Evolutionary conservation across 2,888 invertebrate genomes (phyloP), one percentile per base, ranked within the genome.

Genomic region (Chloromyia formosa): DNA sequence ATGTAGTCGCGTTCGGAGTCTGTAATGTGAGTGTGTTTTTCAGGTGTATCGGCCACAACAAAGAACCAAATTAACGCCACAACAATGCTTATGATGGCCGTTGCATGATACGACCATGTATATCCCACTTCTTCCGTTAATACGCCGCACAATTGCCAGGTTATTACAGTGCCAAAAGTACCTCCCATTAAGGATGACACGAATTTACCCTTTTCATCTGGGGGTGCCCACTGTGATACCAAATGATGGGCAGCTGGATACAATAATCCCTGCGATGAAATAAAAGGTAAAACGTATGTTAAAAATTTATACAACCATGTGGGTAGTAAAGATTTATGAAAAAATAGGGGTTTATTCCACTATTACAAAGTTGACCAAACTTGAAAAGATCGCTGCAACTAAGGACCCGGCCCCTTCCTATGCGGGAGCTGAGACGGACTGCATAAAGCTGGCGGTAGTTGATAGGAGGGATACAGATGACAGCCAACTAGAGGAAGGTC

Each of bases 191-290:
- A 86, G 0, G 92, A 89, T 79, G 91, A 90, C 0, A 92, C 87
- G 80, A 93, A 92, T 81, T 92, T 90, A 9, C 92, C 90, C 81
- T 90, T 92, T 81, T 93, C 92, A n/a, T 88, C 87, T 1, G 92
- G 92, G 0, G 93, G 92, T 0, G 91, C 88, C 93, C 93, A 93
- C 80, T 89, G 87, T 0, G 92, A 91, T 3, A 93, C 89, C 75
- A 93, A 81, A 2, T 87, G 88, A 78, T 91, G 91, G 10, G 90
- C 85, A 3, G 90, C 87, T 1, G 91, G 91, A 82, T 91, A 91
- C 23, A 88, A 83, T 22, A 90, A 86, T 10, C 91, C 91, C 87
- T 90, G 80, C 66, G 49, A n/a, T n/a, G 49, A 72, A 61, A 74
- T n/a, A 27, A 74, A 16, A 7, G 23, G n/a, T 12, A 54, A 1